These are phyloP conservation scores for Chymomyza procnemis DNA, from an alignment of 2,888 invertebrate species.

Conservation along the genomic window DNA sequence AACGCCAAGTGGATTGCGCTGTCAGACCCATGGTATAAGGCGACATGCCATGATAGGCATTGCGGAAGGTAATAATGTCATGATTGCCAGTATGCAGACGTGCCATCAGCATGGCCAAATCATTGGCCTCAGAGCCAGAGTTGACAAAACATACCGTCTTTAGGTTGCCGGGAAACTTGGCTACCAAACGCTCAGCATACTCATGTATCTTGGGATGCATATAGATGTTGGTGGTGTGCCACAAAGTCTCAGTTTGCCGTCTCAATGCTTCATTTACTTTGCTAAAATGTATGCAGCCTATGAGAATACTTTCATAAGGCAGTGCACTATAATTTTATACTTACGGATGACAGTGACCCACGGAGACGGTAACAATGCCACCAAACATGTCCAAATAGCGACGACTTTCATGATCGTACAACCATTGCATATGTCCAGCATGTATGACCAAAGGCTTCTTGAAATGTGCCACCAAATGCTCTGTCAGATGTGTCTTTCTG, in stretches of 20 bases:
- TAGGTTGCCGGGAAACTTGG: constrained; percentile 90
- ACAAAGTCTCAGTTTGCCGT: constrained; percentile 88
- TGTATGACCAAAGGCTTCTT: constrained; percentile 90
- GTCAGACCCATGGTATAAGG: constrained; percentile 90
- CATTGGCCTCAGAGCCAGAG: constrained; percentile 98
- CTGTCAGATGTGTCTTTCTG: constrained; percentile 83
- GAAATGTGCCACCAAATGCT: constrained; percentile 86
- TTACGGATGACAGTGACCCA: constrained; percentile 99
- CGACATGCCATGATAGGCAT: constrained; percentile 95
- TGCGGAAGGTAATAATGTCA: constrained; percentile 91
- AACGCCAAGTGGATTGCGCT: constrained; percentile 88
- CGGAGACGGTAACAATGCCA: constrained; percentile 97
- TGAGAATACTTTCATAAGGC: neutral
- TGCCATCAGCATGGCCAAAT: constrained; percentile 92
- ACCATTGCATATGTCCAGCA: constrained; percentile 94
- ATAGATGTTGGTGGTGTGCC: constrained; percentile 96
- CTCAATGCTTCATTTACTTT: constrained; percentile 89
- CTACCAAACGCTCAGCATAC: constrained; percentile 89
- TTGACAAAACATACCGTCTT: constrained; percentile 96
- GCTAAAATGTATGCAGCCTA: constrained; percentile 79
- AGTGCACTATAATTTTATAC: constrained; percentile 73
- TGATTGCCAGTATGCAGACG: constrained; percentile 90
- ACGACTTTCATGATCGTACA: constrained; percentile 91
- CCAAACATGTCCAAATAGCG: constrained; percentile 97
- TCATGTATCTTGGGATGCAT: constrained; percentile 93